Evolutionary conservation across 2,113 vertebrate species (phyloP), one percentile per base, ranked within the genome.

Genomic region (Tenrec ecaudatus): DNA sequence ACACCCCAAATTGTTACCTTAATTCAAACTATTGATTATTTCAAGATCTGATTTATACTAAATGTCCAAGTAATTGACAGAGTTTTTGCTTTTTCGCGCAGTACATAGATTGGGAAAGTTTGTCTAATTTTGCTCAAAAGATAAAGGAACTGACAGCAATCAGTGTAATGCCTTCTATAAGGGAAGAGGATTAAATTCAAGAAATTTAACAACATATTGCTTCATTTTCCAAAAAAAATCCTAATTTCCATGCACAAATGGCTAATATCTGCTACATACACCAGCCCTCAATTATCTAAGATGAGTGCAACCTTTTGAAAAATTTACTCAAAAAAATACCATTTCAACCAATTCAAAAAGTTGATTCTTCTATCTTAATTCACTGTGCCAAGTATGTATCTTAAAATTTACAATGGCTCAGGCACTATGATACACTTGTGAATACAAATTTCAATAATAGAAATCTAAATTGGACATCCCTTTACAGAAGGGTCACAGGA

Each of bases 141-240:
- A 19, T 82, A 40, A 89, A 78, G 31, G 11, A 82, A 3, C 11
- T 92, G 40, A 88, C 29, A 90, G 15, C 11, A 85, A 87, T 87
- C 57, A 87, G 85, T 71, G 62, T 0, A n/a, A 38, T 80, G 3
- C 31, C 79, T 53, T 82, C 69, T 81, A 73, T 60, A 68, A 68
- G 33, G 9, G 14, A 7, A 92, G 20, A 27, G 71, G 88, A 88
- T 64, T 92, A 20, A 3, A 81, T 84, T 90, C 81, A 33, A 88
- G n/a, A 92, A 75, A 82, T 76, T 88, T 88, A 88, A 23, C 33
- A 89, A 73, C 12, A 73, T 73, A 85, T 64, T 92, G 47, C 47
- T 53, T 53, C 47, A 53, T 53, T 53, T 40, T 40, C 40, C 40
- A 53, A 53, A 53, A 47, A 53, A 53, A 53, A 10, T 53, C 47